Base-by-base conservation (phyloP, 2,888 invertebrate genomes). In the Oegoconia quadripuncta region DNA sequence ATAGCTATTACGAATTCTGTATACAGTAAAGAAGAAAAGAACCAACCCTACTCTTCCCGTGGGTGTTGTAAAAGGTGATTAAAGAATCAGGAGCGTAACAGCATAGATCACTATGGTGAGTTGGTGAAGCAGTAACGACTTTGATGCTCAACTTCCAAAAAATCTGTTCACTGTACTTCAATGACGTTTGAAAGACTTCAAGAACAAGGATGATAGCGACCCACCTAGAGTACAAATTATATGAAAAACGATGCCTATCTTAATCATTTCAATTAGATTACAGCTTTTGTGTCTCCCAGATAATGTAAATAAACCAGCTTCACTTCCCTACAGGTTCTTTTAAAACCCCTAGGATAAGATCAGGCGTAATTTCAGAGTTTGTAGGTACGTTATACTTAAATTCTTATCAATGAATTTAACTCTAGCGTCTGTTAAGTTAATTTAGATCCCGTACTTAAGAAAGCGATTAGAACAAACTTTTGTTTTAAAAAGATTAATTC, bases 231-330 rank as follows among this genome's bases (percentile, higher is more conserved):
- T 38, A 20, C 41, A 41, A 46, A 41, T 38, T 43, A n/a, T 38
- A 33, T 29, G 27, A 34, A 30, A 26, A 43, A 34, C 16, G 35
- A 27, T 20, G 40, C 41, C 42, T 45, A 42, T 31, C 31, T 31
- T 31, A 11, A 32, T 22, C 41, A 42, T 43, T 45, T 38, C 34
- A 37, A 43, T 47, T 41, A 45, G 42, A 43, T 43, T 34, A 41
- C 36, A 33, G 25, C 41, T 45, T 47, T 44, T 45, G 44, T 48
- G 39, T 39, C 32, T 38, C 37, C 36, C 42, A 41, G 42, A 41
- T 45, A 35, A 45, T 47, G 42, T 47, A 38, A 47, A 50, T 43
- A 43, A 50, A 39, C 42, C 42, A 37, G 30, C 37, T 34, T 48
- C 30, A 30, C 39, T 37, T 41, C 22, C 4, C 13, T 23, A 12